Evolutionary conservation across 2,888 invertebrate species (phyloP), one percentile per base, ranked within the genome.

Genomic region (Megamerina dolium): DNA sequence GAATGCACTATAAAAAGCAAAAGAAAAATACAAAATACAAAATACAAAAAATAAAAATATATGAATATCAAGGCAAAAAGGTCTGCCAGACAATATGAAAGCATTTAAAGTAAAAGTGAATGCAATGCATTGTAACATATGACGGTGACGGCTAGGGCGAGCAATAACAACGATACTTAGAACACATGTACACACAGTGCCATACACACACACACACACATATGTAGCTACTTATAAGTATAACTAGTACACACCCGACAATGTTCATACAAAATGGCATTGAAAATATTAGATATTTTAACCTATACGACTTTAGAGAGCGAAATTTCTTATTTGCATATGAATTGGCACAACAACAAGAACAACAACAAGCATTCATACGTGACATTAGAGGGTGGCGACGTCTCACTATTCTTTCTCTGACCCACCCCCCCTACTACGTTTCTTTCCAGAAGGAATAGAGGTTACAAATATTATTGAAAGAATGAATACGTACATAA

Each of bases 31-130:
- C n/a, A n/a, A n/a, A n/a, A n/a, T n/a, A n/a, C n/a, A n/a, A n/a
- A n/a, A 23, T 9, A 9, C 14, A 19, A 32, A 18, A 19, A 18
- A 34, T 17, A n/a, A 29, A 17, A 16, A 26, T 12, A 12, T 18
- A 19, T 41, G 13, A 8, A 12, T 18, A 23, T 41, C 34, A 13
- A 27, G 27, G 13, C 27, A 23, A 6, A n/a, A 13, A 20, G 21
- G 18, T 19, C 14, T 16, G 32, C 32, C n/a, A 35, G 23, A 35
- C 35, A 20, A 23, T 34, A 34, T 17, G 34, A 43, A 33, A 27
- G 12, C 21, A 43, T 35, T 42, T 48, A 43, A 52, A 54, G 52
- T 54, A 54, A 54, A 54, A 54, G 53, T 54, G 51, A 54, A 50
- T 50, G 48, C 37, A 39, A 39, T 29, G 18, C 27, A 43, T 30